Evolutionary conservation across 2,797 vertebrate genomes (phyloP).

Genomic region (Chanos chanos): DNA sequence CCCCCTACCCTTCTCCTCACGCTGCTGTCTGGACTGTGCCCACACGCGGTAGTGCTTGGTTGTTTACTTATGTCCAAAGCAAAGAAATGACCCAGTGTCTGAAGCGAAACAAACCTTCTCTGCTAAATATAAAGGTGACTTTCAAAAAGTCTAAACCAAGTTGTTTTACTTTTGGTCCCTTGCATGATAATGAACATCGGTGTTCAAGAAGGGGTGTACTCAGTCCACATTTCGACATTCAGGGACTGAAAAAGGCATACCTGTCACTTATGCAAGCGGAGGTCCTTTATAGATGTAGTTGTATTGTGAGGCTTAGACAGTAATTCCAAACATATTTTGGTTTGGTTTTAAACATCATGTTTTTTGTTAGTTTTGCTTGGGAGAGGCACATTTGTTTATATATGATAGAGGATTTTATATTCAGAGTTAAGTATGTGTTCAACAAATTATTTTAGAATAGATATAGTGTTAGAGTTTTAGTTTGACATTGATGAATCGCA

Average conservation of each 20-base stretch:
- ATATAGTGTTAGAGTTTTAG: too few relatives aligned
- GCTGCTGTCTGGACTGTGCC: slow-evolving; percentile 1
- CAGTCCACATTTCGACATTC: slow-evolving; percentile 61
- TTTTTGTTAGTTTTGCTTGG: too few relatives aligned
- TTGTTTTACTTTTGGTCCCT: slow-evolving; percentile 62
- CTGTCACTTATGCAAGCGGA: slow-evolving; percentile 13
- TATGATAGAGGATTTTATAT: too few relatives aligned
- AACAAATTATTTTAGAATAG: too few relatives aligned
- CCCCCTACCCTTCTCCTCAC: slow-evolving; percentile 31
- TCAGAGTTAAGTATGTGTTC: too few relatives aligned
- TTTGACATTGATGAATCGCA: not conserved
- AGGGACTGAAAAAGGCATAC: slow-evolving; percentile 55
- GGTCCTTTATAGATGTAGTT: not conserved
- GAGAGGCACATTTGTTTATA: too few relatives aligned
- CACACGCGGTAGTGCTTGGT: slow-evolving; percentile 17
- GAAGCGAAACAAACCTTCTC: slow-evolving; percentile 52
- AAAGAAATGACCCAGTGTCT: slow-evolving; percentile 40
- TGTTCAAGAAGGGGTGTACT: slow-evolving; percentile 65
- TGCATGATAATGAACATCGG: slow-evolving; percentile 77
- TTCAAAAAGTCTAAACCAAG: slow-evolving; percentile 71
- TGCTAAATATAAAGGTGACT: slow-evolving; percentile 77
- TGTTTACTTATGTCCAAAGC: slow-evolving; percentile 43
- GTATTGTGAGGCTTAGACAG: not conserved
- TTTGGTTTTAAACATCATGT: not conserved
- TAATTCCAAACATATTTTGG: not conserved